Evolutionary conservation across 2,113 vertebrate species (phyloP).

Genomic region (Onychostoma macrolepis): DNA sequence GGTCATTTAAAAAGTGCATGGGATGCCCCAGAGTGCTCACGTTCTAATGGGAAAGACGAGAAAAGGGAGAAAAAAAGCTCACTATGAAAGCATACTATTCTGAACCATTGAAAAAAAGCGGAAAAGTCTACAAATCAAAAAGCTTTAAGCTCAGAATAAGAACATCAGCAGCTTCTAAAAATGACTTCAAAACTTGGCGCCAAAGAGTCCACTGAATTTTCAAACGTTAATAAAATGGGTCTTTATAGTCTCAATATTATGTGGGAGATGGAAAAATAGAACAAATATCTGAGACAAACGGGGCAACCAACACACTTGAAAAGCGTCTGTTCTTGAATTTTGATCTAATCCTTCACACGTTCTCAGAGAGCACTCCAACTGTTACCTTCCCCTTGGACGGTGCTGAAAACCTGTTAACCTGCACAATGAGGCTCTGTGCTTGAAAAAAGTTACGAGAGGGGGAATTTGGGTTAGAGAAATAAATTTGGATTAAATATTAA

Average conservation of each 20-base stretch:
- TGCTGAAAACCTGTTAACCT: slow-evolving; percentile 80
- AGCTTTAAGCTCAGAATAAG: background rate
- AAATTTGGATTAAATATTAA: slow-evolving; percentile 78
- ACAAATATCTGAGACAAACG: slow-evolving; percentile 29
- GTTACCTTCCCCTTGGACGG: slow-evolving; percentile 75
- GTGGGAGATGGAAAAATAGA: background rate
- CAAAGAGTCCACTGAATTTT: background rate
- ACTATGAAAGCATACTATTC: background rate
- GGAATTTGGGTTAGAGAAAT: slow-evolving; percentile 85
- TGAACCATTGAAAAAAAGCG: background rate
- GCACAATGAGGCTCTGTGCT: slow-evolving; percentile 80
- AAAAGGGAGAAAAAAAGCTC: background rate
- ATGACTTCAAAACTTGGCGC: background rate
- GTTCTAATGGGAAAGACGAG: background rate
- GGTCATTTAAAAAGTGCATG: slow-evolving; percentile 45
- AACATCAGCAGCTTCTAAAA: background rate
- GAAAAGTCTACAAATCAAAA: background rate
- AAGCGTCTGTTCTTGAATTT: slow-evolving; percentile 23
- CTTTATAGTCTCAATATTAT: background rate
- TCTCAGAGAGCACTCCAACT: slow-evolving; percentile 67
- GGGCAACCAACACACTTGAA: slow-evolving; percentile 43
- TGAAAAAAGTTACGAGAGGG: slow-evolving; percentile 81
- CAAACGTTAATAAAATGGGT: background rate
- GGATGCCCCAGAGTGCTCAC: slow-evolving; percentile 29
- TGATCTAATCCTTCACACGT: slow-evolving; percentile 62